phyloP scores from a whole-genome alignment of 2,888 invertebrate species.

The Aporophyla lueneburgensis region DNA sequence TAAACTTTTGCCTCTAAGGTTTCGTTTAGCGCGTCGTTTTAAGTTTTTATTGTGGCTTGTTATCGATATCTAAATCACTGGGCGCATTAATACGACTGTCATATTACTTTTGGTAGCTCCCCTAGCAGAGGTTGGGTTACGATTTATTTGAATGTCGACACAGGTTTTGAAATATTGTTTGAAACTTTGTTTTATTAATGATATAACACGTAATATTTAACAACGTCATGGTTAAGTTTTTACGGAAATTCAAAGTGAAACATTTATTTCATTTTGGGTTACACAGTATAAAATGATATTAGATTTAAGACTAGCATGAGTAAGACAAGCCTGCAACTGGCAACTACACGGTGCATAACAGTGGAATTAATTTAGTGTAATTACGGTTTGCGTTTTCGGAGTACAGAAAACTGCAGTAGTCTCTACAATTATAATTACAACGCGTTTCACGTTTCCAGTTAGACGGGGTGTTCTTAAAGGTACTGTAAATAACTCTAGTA shows the following conservation, averaged over 20 bases:
- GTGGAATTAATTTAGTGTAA: constrained; percentile 57
- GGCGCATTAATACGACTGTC: constrained; percentile 84
- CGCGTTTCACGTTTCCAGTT: constrained; percentile 44
- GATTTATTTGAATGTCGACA: constrained; percentile 66
- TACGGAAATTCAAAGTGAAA: constrained; percentile 3
- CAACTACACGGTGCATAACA: constrained; percentile 54
- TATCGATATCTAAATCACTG: constrained; percentile 86
- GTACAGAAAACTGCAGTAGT: constrained; percentile 54
- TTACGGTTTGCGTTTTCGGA: constrained; percentile 49
- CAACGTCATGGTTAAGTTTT: constrained; percentile 24
- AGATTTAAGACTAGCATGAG: constrained; percentile 38
- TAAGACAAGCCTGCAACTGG: constrained; percentile 48
- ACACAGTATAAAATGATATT: constrained; percentile 22
- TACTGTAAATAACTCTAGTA: constrained; percentile 45
- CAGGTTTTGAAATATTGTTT: constrained; percentile 64
- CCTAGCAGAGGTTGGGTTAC: constrained; percentile 70
- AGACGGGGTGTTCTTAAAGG: constrained; percentile 36
- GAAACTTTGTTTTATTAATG: constrained; percentile 69
- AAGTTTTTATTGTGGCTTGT: constrained; percentile 80
- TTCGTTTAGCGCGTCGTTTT: constrained; percentile 78
- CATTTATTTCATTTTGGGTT: constrained; percentile 5
- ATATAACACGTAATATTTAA: constrained; percentile 68
- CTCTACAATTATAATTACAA: constrained; percentile 42
- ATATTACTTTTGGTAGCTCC: constrained; percentile 80
- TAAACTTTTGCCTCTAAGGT: constrained; percentile 73